These are phyloP conservation scores for Lytechinus variegatus DNA, from an alignment of 35 echinoderm and acorn worm genomes.

Conservation along the genomic window DNA sequence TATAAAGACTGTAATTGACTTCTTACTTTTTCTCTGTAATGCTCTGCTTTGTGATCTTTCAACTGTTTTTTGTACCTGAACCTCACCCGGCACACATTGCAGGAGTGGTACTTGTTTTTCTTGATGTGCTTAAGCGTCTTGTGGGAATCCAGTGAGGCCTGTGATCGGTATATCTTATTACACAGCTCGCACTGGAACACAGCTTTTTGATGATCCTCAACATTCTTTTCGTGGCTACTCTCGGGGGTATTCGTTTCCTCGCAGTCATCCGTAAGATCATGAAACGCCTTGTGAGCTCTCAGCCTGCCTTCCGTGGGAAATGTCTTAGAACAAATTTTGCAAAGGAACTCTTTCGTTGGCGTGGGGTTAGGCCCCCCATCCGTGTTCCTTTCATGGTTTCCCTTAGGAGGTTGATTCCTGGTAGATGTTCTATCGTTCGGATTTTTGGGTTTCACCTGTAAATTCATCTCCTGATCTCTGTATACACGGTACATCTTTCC, in stretches of 20 bases:
- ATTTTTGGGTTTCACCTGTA: too few relatives aligned
- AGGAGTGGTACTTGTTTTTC: neutral
- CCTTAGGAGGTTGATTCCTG: too few relatives aligned
- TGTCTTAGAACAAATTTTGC: neutral
- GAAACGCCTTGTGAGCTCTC: neutral
- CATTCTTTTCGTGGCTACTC: neutral
- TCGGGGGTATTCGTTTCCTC: neutral
- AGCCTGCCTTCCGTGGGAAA: slow-evolving; percentile 29
- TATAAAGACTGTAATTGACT: too few relatives aligned
- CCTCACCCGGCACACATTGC: neutral
- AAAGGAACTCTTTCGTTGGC: neutral
- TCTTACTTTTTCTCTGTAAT: too few relatives aligned
- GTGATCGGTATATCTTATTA: neutral
- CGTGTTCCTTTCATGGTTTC: neutral
- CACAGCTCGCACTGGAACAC: neutral
- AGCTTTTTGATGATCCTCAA: neutral
- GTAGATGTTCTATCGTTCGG: too few relatives aligned
- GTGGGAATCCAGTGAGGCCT: neutral
- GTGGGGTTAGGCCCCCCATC: neutral
- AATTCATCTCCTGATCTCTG: too few relatives aligned
- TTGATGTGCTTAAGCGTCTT: neutral
- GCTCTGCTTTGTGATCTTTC: neutral
- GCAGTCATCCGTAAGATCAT: neutral
- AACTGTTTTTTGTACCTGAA: neutral
- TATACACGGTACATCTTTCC: neutral